A percentile compares a stretch with the other conserved stretches of the same genome.
Conservation (phyloP, 2,888 invertebrate genomes). For the Nemotelus pantherinus region DNA sequence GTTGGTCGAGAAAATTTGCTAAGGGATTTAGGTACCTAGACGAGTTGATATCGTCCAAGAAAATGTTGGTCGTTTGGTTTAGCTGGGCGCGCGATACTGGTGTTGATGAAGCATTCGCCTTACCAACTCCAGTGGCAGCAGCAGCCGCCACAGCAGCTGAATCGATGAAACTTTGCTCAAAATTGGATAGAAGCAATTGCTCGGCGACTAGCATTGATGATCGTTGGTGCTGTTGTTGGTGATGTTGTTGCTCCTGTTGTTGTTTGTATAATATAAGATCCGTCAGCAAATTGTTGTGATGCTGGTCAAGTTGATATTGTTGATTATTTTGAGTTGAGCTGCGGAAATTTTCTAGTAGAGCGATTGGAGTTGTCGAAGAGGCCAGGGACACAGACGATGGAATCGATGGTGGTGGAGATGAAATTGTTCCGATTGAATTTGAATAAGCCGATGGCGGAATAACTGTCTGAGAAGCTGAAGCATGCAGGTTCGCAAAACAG, state of each 20-base stretch:
- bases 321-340: conserved; percentile 6
- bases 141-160: conserved; percentile 8
- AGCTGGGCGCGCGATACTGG: conserved; percentile 31
- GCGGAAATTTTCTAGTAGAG: conserved; percentile 23
- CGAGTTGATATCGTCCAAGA: conserved; percentile 20
- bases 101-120: conserved; percentile 41
- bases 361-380: not conserved
- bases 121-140: conserved; percentile 26
- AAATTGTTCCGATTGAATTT: conserved; percentile 34
- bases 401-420: conserved; percentile 7
- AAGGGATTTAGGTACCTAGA: conserved; percentile 52
- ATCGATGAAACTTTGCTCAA: conserved; percentile 41
- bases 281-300: conserved; percentile 32
- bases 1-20: conserved; percentile 58
- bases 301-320: conserved; percentile 20
- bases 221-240: conserved; percentile 40
- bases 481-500: not conserved
- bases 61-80: conserved; percentile 6
- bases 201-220: conserved; percentile 47
- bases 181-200: conserved; percentile 49
- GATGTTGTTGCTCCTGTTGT: conserved; percentile 45
- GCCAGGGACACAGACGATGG: not conserved
- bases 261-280: conserved; percentile 38
- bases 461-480: conserved; percentile 40
- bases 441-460: conserved; percentile 32